phyloP scores from a whole-genome alignment of 2,888 invertebrate species.

The Aleiodes alternator region DNA sequence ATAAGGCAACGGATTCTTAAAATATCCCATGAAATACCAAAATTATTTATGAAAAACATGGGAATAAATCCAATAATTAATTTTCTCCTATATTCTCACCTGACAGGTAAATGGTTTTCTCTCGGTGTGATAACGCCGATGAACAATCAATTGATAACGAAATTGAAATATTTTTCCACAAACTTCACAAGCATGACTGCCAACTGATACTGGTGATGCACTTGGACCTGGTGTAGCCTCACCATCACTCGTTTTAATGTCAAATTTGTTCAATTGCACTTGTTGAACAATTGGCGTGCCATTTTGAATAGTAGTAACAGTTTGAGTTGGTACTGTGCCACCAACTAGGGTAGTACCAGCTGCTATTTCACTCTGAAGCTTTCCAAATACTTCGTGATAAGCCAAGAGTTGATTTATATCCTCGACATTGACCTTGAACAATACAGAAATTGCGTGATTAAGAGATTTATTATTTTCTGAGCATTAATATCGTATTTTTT shows the following conservation, averaged over 20 bases:
- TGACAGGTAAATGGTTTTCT: constrained; percentile 88
- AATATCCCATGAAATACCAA: no score
- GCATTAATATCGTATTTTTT: not conserved
- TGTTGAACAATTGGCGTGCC: constrained; percentile 72
- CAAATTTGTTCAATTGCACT: constrained; percentile 74
- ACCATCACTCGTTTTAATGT: constrained; percentile 71
- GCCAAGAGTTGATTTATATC: constrained; percentile 89
- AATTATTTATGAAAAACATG: not conserved
- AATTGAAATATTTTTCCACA: constrained; percentile 92
- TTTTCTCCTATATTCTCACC: constrained; percentile 60
- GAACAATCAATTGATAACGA: constrained; percentile 91
- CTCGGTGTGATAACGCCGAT: constrained; percentile 90
- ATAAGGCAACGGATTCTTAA: no score
- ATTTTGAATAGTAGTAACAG: constrained; percentile 73
- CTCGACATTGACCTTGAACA: constrained; percentile 82
- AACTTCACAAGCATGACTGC: constrained; percentile 87
- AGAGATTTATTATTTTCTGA: not conserved
- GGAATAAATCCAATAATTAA: not conserved
- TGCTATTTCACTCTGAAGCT: constrained; percentile 79
- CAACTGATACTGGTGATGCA: constrained; percentile 80
- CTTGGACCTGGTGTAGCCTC: constrained; percentile 75
- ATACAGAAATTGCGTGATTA: not conserved
- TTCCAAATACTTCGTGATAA: constrained; percentile 90
- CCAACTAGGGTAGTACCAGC: constrained; percentile 75
- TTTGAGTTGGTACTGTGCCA: constrained; percentile 72